Conservation (phyloP, 2,113 vertebrate genomes). For the Trematomus loennbergii region DNA sequence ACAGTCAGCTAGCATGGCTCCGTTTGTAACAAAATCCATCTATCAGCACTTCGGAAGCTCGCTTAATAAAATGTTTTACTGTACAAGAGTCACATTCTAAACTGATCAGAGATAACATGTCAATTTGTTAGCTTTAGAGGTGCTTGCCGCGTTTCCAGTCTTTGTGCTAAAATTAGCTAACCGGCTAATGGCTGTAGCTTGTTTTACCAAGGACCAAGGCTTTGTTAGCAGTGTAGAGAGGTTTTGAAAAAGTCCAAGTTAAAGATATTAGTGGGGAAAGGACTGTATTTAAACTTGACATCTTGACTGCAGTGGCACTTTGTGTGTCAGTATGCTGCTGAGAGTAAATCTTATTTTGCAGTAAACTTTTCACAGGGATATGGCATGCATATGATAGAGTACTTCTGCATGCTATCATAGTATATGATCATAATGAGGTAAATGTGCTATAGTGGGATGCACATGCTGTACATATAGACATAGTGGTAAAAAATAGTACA, state of each 20-base stretch:
- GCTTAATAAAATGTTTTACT: too few relatives aligned
- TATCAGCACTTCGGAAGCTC: too few relatives aligned
- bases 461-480: conserved; percentile 76
- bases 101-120: too few relatives aligned
- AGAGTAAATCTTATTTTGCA: conserved; percentile 35
- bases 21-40: not conserved
- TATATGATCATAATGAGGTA: conserved; percentile 72
- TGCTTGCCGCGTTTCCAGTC: too few relatives aligned
- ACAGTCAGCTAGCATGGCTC: not conserved
- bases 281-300: conserved; percentile 10
- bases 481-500: conserved; percentile 70
- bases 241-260: conserved; percentile 20
- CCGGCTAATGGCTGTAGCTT: not conserved
- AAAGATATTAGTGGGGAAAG: conserved; percentile 8
- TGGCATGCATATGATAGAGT: conserved; percentile 46
- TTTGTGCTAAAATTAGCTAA: not conserved
- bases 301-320: conserved; percentile 28
- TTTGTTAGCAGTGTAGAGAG: not conserved
- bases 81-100: too few relatives aligned
- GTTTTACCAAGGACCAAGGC: conserved; percentile 1
- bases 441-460: conserved; percentile 70
- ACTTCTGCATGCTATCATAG: conserved; percentile 64
- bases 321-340: conserved; percentile 34
- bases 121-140: too few relatives aligned
- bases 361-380: conserved; percentile 63